Base-by-base conservation (phyloP, 2,888 invertebrate genomes). In the Tineola bisselliella region DNA sequence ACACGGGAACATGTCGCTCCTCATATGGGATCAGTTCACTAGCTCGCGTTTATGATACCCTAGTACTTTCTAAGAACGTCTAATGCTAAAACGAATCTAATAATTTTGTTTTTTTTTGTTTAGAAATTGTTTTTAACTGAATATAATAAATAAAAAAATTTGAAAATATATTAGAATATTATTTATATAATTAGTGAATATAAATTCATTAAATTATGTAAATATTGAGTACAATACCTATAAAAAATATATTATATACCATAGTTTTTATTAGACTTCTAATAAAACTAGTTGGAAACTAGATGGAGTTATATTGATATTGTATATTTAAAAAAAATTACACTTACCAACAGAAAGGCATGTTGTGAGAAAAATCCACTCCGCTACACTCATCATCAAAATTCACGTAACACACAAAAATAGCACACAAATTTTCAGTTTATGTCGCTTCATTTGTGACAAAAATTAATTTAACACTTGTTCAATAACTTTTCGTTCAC, bases 21-120 rank as follows among this genome's bases (percentile, higher is more conserved):
- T 76, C 75, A 75, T 77, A 78, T 74, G 77, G 71, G 72, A 70
- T 69, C 66, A 64, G 70, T 69, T 75, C 71, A 84, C 79, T 71
- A 78, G 71, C 77, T 81, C 67, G 66, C 56, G 56, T 60, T 65
- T 76, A 75, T 79, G 87, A 68, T 66, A 65, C 67, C 87, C 86
- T 84, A 72, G 84, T 87, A 84, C 73, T 76, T 86, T 87, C 87
- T 87, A 87, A 87, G 84, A 86, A 83, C 83, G 68, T 87, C 87
- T 87, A 87, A 87, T 87, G 84, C 82, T 80, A 66, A 68, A 70
- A 71, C 59, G 63, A 64, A 64, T 65, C 63, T 63, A 65, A 65
- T 62, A 57, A 25, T 25, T 25, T 52, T 25, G 25, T 52, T 58
- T 13, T 25, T 30, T 30, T 25, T 58, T 12, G 58, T 33, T 58